Evolutionary conservation across 1,140 invertebrate genomes (phyloP).

Genomic region (Achroia grisella): DNA sequence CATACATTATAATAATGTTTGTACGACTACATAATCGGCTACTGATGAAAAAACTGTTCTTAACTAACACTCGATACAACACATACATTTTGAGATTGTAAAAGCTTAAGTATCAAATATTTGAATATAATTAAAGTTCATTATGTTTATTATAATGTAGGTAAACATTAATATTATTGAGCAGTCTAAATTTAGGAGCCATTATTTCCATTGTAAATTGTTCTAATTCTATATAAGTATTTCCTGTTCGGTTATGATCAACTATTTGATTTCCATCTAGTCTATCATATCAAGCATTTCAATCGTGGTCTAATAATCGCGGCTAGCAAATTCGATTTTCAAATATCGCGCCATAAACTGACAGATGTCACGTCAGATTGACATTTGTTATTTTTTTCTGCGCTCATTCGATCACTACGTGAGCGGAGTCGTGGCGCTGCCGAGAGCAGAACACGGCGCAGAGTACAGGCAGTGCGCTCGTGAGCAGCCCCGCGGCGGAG

Average conservation of each 20-base stretch:
- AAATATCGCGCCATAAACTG: neutral
- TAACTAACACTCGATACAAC: conserved; percentile 3
- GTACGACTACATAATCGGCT: conserved; percentile 5
- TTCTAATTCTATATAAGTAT: neutral
- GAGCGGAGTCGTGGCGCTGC: conserved; percentile 28
- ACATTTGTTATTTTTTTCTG: conserved; percentile 7
- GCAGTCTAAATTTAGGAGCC: conserved; percentile 26
- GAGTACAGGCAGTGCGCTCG: conserved; percentile 45
- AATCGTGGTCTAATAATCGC: too few relatives aligned
- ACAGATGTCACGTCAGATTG: conserved; percentile 7
- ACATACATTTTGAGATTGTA: conserved; percentile 8
- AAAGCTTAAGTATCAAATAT: conserved; percentile 2
- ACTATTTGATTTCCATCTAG: neutral
- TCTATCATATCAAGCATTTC: neutral
- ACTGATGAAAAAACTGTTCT: neutral
- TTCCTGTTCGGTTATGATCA: neutral
- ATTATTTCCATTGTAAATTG: conserved; percentile 6
- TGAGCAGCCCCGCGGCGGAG: conserved; percentile 41
- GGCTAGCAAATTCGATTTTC: neutral
- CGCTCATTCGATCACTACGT: conserved; percentile 35
- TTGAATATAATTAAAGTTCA: conserved; percentile 4
- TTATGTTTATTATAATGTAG: conserved; percentile 11
- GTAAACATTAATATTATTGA: conserved; percentile 7
- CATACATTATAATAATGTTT: conserved; percentile 1
- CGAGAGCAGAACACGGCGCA: conserved; percentile 54